These are phyloP conservation scores for Coleophora flavipennella DNA, from an alignment of 2,888 invertebrate species.

Conservation along the genomic window DNA sequence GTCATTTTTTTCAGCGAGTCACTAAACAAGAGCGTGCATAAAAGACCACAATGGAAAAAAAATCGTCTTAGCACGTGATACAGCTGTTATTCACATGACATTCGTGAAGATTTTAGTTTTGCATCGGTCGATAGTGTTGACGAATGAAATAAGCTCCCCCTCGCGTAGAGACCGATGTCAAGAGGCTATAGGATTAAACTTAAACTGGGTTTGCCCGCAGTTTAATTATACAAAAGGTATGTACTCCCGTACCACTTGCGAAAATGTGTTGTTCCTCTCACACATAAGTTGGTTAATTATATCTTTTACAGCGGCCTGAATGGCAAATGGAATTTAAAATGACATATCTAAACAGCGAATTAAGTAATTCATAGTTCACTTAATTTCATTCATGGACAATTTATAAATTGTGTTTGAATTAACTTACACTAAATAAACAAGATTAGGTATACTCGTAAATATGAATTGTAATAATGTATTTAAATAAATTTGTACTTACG, in stretches of 20 bases:
- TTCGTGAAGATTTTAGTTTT: slow-evolving; percentile 48
- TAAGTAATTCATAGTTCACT: no score
- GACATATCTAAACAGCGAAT: slow-evolving; percentile 31
- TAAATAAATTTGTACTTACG: neutral
- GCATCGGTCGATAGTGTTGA: slow-evolving; percentile 67
- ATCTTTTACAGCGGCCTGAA: slow-evolving; percentile 46
- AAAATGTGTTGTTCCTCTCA: slow-evolving; percentile 47
- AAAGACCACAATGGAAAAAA: slow-evolving; percentile 36
- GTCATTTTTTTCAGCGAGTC: slow-evolving; percentile 40
- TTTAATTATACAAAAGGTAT: slow-evolving; percentile 71
- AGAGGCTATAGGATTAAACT: slow-evolving; percentile 72
- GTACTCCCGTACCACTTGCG: slow-evolving; percentile 45
- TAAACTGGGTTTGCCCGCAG: slow-evolving; percentile 67
- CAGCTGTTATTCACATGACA: slow-evolving; percentile 48
- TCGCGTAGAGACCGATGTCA: slow-evolving; percentile 61
- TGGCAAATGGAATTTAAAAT: slow-evolving; percentile 55
- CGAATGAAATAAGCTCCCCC: slow-evolving; percentile 70
- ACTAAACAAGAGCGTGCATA: slow-evolving; percentile 29
- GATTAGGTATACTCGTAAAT: slow-evolving; percentile 22
- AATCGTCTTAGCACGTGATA: slow-evolving; percentile 37
- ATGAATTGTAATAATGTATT: no score
- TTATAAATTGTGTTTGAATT: no score
- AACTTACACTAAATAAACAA: no score
- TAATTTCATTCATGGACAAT: no score
- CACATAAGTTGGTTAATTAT: slow-evolving; percentile 51